These are phyloP conservation scores for Dynastes grantii DNA, from an alignment of 2,888 invertebrate genomes.

Conservation along the genomic window DNA sequence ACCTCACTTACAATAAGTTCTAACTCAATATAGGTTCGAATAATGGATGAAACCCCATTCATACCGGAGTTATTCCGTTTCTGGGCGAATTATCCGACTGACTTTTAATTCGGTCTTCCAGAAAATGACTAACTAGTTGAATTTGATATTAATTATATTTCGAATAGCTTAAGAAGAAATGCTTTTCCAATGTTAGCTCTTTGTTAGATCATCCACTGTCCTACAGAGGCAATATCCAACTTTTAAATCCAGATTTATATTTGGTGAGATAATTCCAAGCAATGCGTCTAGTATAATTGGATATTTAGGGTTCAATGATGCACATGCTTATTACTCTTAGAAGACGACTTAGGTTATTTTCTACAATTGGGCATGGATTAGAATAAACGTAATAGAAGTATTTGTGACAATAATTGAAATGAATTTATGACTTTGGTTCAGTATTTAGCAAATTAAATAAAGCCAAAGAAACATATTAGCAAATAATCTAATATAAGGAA, in stretches of 20 bases:
- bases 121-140: constrained; percentile 2
- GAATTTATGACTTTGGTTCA: too few species aligned
- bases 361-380: too few species aligned
- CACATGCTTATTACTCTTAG: background rate
- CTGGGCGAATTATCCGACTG: constrained; percentile 26
- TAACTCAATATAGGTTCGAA: constrained; percentile 51
- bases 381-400: too few species aligned
- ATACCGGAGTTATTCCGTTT: constrained; percentile 36
- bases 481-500: too few species aligned
- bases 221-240: background rate
- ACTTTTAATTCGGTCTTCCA: constrained; percentile 26
- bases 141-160: background rate
- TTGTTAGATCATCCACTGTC: background rate
- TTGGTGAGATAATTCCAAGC: background rate
- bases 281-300: background rate
- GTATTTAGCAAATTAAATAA: too few species aligned
- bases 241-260: background rate
- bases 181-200: background rate
- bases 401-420: too few species aligned
- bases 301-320: background rate
- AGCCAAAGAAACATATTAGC: too few species aligned
- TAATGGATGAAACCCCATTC: constrained; percentile 35
- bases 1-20: constrained; percentile 52
- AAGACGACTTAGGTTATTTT: background rate
- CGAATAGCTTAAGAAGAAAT: background rate